phyloP scores from a whole-genome alignment of 2,113 vertebrate genomes.

The Ptychochromis oligacanthus region DNA sequence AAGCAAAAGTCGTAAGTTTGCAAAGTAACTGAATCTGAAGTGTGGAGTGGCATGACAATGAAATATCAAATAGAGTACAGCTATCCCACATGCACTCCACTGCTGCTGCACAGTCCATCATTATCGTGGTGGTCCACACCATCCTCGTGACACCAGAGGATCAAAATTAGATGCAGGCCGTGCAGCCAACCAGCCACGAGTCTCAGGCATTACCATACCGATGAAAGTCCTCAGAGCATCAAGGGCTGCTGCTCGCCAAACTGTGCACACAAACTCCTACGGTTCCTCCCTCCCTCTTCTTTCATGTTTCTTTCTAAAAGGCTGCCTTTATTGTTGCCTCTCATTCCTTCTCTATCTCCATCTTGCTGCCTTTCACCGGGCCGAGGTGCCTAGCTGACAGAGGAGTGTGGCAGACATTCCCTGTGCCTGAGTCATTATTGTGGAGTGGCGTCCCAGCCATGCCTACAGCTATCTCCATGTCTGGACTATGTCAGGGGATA shows the following conservation, averaged over 20 bases:
- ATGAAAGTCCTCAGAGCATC: conserved; percentile 70
- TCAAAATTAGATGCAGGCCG: conserved; percentile 58
- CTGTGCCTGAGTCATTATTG: conserved; percentile 64
- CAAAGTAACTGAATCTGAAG: background rate
- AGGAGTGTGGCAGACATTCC: conserved; percentile 69
- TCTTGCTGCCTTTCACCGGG: conserved; percentile 47
- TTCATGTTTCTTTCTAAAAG: conserved; percentile 49
- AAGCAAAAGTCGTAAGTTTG: background rate
- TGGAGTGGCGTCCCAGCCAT: conserved; percentile 53
- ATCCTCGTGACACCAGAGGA: conserved; percentile 22
- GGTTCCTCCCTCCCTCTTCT: conserved; percentile 41
- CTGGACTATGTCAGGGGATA: conserved; percentile 64
- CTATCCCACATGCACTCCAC: background rate
- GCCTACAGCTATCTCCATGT: conserved; percentile 59
- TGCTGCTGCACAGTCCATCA: conserved; percentile 1
- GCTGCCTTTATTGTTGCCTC: conserved; percentile 65
- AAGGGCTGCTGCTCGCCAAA: conserved; percentile 69
- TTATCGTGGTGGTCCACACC: conserved; percentile 20
- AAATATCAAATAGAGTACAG: background rate
- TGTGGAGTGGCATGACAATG: background rate
- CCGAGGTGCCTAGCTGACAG: conserved; percentile 58
- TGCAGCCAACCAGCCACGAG: conserved; percentile 62
- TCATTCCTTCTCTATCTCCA: conserved; percentile 62
- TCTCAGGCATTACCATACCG: conserved; percentile 68
- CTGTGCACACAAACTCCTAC: conserved; percentile 52